Base-by-base conservation (phyloP, 2,888 invertebrate species). In the Adela reaumurella region DNA sequence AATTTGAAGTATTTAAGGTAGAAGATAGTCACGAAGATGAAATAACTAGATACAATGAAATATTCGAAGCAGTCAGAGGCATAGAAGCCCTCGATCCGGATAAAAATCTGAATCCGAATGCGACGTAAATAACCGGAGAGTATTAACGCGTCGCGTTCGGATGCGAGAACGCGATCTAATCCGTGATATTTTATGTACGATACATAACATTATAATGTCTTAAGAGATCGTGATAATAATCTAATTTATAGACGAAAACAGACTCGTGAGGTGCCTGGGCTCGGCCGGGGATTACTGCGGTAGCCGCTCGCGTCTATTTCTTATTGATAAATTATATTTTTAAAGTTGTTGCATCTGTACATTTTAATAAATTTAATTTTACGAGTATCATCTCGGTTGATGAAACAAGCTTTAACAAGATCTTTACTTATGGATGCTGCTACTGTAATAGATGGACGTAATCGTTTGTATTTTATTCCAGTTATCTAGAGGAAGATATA, bases 231-330 rank as follows among this genome's bases (percentile, higher is more conserved):
- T 20, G 53, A 51, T 53, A 49, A 52, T 52, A 50, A 53, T 52
- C 51, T 48, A 52, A 52, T 53, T 53, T 53, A 53, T 50, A 50
- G 49, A 50, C 51, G 50, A 51, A 53, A 51, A 53, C 51, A 53
- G 45, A 47, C 43, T 45, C 45, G 45, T 45, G 19, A 18, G 19
- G 24, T 8, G 24, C 24, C 24, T 4, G 5, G 4, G 8, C 24
- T 24, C 24, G 24, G 24, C 5, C 8, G 5, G 24, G 24, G 24
- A 24, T 24, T 24, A 24, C 24, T 8, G 8, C 24, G 4, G 24
- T 24, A 8, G 8, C 24, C 24, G 24, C 24, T 24, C 35, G 35
- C 24, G 24, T 24, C 8, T 24, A 24, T 24, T 24, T 24, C 24
- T 24, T 24, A 4, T 24, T 24, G 24, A 24, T 24, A 24, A 24